Conservation (phyloP, 2,797 vertebrate genomes). For the Platalea minor region DNA sequence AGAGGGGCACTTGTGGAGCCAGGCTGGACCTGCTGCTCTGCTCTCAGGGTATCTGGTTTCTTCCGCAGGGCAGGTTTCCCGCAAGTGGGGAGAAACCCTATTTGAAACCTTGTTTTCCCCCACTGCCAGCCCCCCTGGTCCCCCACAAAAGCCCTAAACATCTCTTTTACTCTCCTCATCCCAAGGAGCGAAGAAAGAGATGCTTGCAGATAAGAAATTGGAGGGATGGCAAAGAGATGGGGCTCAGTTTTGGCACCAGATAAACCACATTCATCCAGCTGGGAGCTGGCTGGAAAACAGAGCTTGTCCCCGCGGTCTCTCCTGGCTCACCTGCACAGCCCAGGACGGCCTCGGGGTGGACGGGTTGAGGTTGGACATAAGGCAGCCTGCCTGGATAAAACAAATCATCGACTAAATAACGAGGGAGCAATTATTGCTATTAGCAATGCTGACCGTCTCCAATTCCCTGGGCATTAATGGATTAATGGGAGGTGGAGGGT, state of each 20-base stretch:
- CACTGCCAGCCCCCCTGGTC: neutral
- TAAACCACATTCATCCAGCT: neutral
- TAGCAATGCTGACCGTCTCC: neutral
- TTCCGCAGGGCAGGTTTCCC: too few species aligned
- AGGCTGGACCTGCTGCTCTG: too few species aligned
- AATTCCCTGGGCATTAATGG: neutral
- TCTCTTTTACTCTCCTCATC: neutral
- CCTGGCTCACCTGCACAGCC: neutral
- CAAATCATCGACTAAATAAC: neutral
- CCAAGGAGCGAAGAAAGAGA: neutral
- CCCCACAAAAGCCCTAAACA: neutral
- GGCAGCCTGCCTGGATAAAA: neutral
- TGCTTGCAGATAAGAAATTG: neutral
- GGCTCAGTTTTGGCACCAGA: neutral
- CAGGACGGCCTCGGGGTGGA: neutral
- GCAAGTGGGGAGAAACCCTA: too few species aligned
- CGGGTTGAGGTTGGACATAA: neutral
- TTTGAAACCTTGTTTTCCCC: neutral
- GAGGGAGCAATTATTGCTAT: neutral
- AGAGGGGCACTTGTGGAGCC: neutral
- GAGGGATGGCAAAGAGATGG: neutral
- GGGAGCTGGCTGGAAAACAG: neutral
- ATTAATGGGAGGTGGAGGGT: neutral
- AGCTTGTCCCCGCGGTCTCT: accelerated
- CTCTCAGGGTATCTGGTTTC: too few species aligned